Base-by-base conservation (phyloP, 1,140 invertebrate species). In the Hydropsyche tenuis region DNA sequence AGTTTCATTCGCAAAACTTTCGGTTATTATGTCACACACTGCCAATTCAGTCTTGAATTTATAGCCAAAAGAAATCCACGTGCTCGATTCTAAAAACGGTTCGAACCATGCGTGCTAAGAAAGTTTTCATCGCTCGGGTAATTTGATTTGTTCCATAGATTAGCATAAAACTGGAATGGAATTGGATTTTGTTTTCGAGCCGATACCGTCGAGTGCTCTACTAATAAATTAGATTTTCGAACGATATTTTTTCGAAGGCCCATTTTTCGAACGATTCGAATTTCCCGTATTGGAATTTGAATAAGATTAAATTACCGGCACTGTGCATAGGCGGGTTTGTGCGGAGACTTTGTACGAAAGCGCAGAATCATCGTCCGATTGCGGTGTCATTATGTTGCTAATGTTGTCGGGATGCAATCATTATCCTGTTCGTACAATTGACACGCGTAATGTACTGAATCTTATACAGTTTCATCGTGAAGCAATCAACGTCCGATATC, bases 151-250 rank as follows among this genome's bases (percentile, higher is more conserved):
- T 60, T 60, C 23, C 56, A 11, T 11, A 60, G 56, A 60, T 60
- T 60, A 60, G 56, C 56, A 60, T 60, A 60, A 25, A 60, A 27
- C 56, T 23, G 56, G n/a, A 60, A 60, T 60, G 56, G 56, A 60
- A 60, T 60, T 60, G 56, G 56, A 60, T 60, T 60, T 60, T 60
- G 56, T 60, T 60, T 60, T 18, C 23, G 56, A 60, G 56, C 23
- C 56, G 23, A 60, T 25, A 25, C 22, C 11, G 14, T 48, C 45
- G 45, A 48, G 16, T 48, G 56, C 14, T 23, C 56, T 4, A 25
- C 56, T 60, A 60, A 60, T 60, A 60, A 60, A 60, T 60, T 60
- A 20, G 56, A 60, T 60, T 60, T 25, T 25, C 56, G 56, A 60
- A 60, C 56, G 22, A 60, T 60, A 22, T 27, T 18, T 60, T 60